Base-by-base conservation (phyloP, 2,113 vertebrate species). In the Ursus arctos region DNA sequence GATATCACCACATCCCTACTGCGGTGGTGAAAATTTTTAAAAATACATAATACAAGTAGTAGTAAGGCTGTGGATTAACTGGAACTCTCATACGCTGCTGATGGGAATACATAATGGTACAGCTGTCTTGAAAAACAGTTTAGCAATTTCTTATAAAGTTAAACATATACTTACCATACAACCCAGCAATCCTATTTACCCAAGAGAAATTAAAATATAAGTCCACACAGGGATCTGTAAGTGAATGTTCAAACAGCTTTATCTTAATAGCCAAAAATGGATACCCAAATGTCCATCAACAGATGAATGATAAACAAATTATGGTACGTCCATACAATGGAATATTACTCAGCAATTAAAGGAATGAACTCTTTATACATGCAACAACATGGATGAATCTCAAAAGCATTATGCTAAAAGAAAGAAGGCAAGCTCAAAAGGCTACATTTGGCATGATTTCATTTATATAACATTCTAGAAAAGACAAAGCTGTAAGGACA, bases 141-240 rank as follows among this genome's bases (percentile, higher is more conserved):
- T 85, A 72, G 33, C 49, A 92, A 63, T 76, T 67, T 96, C 71
- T 94, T 92, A 65, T 51, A 49, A 93, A 86, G 16, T 74, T 67
- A 93, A 93, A 93, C 55, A 67, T 76, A 86, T 43, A 93, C 86
- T 97, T 97, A 93, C 72, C 69, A 89, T 47, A 71, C n/a, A 55
- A 82, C 61, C 43, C 65, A 80, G 87, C 36, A 97, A 95, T 90
- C n/a, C 74, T 86, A 82, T 82, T 69, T 96, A 91, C 69, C 36
- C 92, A 77, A 92, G n/a, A 83, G 59, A 94, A 96, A 96, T 91
- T 87, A 91, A 91, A 94, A 91, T n/a, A 36, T 22, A 61, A 88
- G 59, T 91, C 67, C 67, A 95, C 57, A 87, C 18, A 94, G 87
- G 94, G 87, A 91, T 53, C 87, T 88, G 15, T 61, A 87, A 86